Conservation (phyloP, 2,797 vertebrate genomes). For the Holocentrus rufus region DNA sequence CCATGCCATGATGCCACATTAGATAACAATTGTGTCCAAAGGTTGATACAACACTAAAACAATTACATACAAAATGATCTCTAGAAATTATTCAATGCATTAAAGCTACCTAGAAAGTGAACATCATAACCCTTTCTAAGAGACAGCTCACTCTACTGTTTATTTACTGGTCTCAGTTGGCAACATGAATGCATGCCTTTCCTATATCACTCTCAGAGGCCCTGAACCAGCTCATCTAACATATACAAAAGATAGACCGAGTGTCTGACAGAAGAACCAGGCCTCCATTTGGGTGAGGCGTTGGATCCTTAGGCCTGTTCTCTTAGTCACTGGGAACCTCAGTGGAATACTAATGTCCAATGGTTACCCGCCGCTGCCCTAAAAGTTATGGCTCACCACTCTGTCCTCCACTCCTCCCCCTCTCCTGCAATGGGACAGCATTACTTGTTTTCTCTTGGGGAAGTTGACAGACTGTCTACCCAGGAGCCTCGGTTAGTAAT, state of each 20-base stretch:
- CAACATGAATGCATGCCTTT: background rate
- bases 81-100: background rate
- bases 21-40: background rate
- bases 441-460: slow-evolving; percentile 66
- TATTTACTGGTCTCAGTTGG: slow-evolving; percentile 4
- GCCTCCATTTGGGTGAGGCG: slow-evolving; percentile 56
- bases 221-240: slow-evolving; percentile 29
- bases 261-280: slow-evolving; percentile 48
- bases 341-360: slow-evolving; percentile 79
- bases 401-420: slow-evolving; percentile 24
- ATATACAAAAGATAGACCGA: slow-evolving; percentile 42
- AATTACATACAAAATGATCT: background rate
- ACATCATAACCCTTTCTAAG: background rate
- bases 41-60: background rate
- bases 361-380: slow-evolving; percentile 65
- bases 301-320: slow-evolving; percentile 61
- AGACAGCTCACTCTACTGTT: background rate
- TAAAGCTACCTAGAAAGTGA: background rate
- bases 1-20: background rate
- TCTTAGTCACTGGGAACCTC: slow-evolving; percentile 58
- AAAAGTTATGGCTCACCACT: slow-evolving; percentile 69
- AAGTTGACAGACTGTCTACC: slow-evolving; percentile 67
- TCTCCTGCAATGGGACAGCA: slow-evolving; percentile 57
- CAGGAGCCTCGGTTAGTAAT: slow-evolving; percentile 55
- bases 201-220: slow-evolving; percentile 3